Evolutionary conservation across 2,888 invertebrate species (phyloP), one percentile per base, ranked within the genome.

Genomic region (Lomographa bimaculata): DNA sequence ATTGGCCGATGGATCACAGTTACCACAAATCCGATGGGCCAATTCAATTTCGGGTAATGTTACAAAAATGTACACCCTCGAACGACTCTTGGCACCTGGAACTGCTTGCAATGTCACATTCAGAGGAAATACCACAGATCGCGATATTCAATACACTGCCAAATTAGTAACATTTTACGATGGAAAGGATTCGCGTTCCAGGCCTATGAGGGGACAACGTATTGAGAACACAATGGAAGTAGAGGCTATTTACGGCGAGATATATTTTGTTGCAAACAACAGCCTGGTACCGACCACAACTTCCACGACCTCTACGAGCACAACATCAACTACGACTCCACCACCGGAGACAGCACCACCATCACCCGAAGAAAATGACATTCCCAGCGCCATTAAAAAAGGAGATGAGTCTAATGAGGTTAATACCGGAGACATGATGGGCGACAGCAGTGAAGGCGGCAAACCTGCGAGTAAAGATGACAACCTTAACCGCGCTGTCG

Each of bases 41-140:
- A 90, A 91, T 40, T 91, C 86, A 30, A 84, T 79, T 23, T 76
- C 89, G 29, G 89, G 90, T 27, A 89, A 86, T 30, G 90, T 84
- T 49, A 91, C 92, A 2, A 91, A 91, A 46, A 74, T 91, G 2
- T 85, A 75, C 58, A 92, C 91, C 20, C 90, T 94, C 7, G 91
- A 93, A 64, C 91, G 93, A 44, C 91, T 90, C 61, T 79, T 96
- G 37, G 92, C 93, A 68, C 93, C 94, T 2, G 96, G 95, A 12
- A 96, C 96, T 0, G 95, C 93, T 1, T 93, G 95, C 30, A 96
- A 96, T 71, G 95, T 96, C 0, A 95, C 95, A 0, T 89, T 96
- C 7, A 89, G 89, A 32, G 96, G 94, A 1, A 94, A 94, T 64
- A 91, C 92, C 58, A 93, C 94, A 0, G 93, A 93, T 44, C 89